phyloP scores from a whole-genome alignment of 2,113 vertebrate genomes.

The Rhinogobius similis region DNA sequence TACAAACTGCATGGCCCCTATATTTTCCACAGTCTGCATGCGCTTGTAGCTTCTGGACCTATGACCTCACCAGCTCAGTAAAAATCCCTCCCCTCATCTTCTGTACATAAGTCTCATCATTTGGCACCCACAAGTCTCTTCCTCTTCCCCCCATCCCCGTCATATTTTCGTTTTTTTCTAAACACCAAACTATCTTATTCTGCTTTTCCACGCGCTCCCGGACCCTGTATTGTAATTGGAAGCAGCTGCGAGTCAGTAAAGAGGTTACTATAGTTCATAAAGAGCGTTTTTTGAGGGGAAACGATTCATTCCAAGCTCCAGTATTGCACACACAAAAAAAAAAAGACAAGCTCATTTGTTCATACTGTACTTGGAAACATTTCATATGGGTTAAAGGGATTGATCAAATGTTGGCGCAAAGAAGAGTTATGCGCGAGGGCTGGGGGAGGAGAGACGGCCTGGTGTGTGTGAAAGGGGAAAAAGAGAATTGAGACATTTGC shows the following conservation, averaged over 20 bases:
- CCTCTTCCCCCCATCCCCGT: background rate
- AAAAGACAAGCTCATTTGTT: conserved; percentile 13
- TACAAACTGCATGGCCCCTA: background rate
- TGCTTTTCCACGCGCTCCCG: conserved; percentile 38
- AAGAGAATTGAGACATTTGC: background rate
- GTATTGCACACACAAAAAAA: no score
- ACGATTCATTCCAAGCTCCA: conserved; percentile 42
- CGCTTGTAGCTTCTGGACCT: conserved; percentile 42
- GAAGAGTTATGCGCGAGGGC: background rate
- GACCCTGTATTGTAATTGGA: conserved; percentile 75
- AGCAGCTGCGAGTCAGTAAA: conserved; percentile 72
- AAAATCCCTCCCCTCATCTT: conserved; percentile 44
- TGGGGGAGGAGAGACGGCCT: background rate
- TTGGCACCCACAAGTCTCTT: conserved; percentile 18
- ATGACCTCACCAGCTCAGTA: conserved; percentile 39
- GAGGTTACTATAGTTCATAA: conserved; percentile 74
- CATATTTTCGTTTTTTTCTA: conserved; percentile 38
- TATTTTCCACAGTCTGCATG: conserved; percentile 14
- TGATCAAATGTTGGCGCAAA: conserved; percentile 1
- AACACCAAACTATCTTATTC: conserved; percentile 36
- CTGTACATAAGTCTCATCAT: conserved; percentile 35
- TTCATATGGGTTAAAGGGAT: conserved; percentile 3
- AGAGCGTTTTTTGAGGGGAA: conserved; percentile 45
- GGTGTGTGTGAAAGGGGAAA: background rate
- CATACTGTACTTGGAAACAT: conserved; percentile 21